Evolutionary conservation across 37 sponge, comb jelly and placozoan species (phyloP).

Genomic region (Haliclona indistincta): DNA sequence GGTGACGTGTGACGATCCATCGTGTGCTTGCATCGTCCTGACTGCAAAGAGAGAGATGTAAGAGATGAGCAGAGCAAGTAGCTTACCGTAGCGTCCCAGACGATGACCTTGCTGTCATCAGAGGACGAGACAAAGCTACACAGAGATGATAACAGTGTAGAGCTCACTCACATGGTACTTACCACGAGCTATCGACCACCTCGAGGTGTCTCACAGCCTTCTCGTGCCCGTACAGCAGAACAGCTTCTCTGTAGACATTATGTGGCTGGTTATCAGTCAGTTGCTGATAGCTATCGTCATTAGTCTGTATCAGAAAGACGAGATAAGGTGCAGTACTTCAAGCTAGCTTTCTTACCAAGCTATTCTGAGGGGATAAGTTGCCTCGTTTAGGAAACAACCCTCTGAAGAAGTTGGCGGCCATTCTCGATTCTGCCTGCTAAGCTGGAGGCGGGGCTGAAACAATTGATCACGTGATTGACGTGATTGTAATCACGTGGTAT

Average conservation of each 20-base stretch:
- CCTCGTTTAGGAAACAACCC: too few species aligned
- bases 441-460: too few species aligned
- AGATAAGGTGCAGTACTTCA: neutral
- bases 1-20: conserved; percentile 3
- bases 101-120: conserved; percentile 43
- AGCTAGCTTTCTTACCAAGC: neutral
- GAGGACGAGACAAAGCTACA: conserved; percentile 51
- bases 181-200: conserved; percentile 28
- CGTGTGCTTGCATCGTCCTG: conserved; percentile 8
- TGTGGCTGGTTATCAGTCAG: conserved; percentile 35
- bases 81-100: conserved; percentile 60
- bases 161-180: neutral
- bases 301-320: neutral
- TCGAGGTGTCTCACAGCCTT: conserved; percentile 43
- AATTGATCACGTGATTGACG: too few species aligned
- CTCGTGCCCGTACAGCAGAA: conserved; percentile 44
- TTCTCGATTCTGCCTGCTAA: too few species aligned
- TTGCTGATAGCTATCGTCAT: conserved; percentile 25
- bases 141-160: neutral
- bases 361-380: too few species aligned
- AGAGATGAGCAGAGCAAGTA: neutral
- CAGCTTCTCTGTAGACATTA: conserved; percentile 52
- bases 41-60: conserved; percentile 18
- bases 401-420: too few species aligned
- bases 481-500: too few species aligned